Evolutionary conservation across 2,888 invertebrate genomes (phyloP), one percentile per base, ranked within the genome.

Genomic region (Acleris sparsana): DNA sequence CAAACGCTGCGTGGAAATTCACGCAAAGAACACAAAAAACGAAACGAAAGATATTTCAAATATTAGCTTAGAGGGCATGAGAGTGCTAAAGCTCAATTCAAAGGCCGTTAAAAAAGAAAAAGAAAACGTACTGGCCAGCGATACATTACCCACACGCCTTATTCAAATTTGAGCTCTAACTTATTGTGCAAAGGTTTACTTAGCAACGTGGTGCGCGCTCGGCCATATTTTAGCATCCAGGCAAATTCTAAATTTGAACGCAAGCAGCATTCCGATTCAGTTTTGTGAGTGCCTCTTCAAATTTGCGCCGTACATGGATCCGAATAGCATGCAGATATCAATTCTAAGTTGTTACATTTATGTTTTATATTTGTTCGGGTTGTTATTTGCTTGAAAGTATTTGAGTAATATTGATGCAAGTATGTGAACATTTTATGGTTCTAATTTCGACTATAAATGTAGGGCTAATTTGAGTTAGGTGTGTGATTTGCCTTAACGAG

Each of bases 171-270:
- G 65, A 73, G 74, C 77, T 71, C 59, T 79, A 73, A 58, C 17
- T 13, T 43, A 53, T 63, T 63, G 59, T 63, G 52, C 43, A 17
- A 49, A 53, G 58, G 22, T 67, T 33, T 39, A 68, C 20, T 51
- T 58, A 65, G 70, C 62, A 67, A 60, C 39, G 68, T 57, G 69
- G 67, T 57, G 39, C 39, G 13, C 71, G 67, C 66, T 67, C 72
- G 66, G 75, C 78, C 79, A 80, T 80, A 80, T 81, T 83, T 80
- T 75, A 80, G 72, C 73, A 72, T 75, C 74, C 75, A 72, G 74
- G 78, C 76, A 78, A 77, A 80, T 83, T 80, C 84, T 86, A 86
- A 84, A 86, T 85, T 84, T 85, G 82, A 80, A 83, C 84, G 74
- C 73, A 74, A 70, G 75, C 73, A 75, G 80, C 80, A 83, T 83